These are phyloP conservation scores for Rallus limicola DNA, from an alignment of 2,113 vertebrate species.

Conservation along the genomic window DNA sequence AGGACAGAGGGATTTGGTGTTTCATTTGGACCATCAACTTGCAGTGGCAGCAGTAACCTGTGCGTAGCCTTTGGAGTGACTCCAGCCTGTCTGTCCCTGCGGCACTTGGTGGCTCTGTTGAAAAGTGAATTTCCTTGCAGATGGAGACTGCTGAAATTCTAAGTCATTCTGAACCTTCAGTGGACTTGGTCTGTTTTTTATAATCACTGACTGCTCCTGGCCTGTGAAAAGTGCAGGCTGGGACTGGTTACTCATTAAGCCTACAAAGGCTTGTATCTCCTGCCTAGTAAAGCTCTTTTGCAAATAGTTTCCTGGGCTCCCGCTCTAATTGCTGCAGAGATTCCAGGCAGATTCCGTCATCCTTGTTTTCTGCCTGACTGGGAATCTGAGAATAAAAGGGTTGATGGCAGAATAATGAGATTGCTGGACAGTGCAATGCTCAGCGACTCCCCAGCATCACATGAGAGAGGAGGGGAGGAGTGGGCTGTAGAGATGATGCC, in stretches of 20 bases:
- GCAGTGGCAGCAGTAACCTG: neutral
- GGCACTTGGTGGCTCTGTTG: neutral
- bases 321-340: conserved; percentile 55
- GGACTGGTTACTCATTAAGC: conserved; percentile 41
- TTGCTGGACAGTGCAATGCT: conserved; percentile 71
- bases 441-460: conserved; percentile 62
- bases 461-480: neutral
- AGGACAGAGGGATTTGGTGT: neutral
- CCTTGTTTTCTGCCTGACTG: conserved; percentile 75
- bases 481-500: neutral
- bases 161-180: neutral
- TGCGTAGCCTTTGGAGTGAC: neutral
- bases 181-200: neutral
- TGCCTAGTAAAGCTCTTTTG: conserved; percentile 36
- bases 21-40: neutral
- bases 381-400: conserved; percentile 72
- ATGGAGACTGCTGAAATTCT: neutral
- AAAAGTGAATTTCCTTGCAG: neutral
- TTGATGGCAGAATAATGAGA: conserved; percentile 74
- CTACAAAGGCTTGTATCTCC: conserved; percentile 27
- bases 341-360: conserved; percentile 62
- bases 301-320: conserved; percentile 32
- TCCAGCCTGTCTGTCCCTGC: neutral
- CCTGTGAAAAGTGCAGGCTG: neutral
- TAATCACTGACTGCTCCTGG: neutral